Conservation (phyloP, 2,113 vertebrate genomes). For the Sciurus niger region DNA sequence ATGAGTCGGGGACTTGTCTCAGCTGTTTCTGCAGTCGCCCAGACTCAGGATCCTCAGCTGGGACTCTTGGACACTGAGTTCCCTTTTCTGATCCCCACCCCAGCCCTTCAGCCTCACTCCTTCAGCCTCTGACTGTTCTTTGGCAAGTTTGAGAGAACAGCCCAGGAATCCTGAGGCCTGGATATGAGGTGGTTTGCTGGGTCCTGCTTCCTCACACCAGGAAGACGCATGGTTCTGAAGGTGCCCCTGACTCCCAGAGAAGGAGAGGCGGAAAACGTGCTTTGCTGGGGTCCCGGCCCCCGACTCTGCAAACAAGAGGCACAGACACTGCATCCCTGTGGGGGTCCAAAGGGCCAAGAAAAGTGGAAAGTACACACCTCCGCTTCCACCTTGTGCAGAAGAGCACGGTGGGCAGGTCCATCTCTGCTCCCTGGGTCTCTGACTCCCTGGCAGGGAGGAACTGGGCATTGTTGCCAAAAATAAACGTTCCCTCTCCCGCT, state of each 20-base stretch:
- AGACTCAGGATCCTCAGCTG: background rate
- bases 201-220: background rate
- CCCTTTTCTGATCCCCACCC: constrained; percentile 1
- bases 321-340: background rate
- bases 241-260: constrained; percentile 12
- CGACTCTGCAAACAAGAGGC: background rate
- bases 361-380: background rate
- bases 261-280: background rate
- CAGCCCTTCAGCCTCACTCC: background rate
- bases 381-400: constrained; percentile 50
- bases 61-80: background rate
- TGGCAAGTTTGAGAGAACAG: background rate
- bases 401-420: constrained; percentile 60
- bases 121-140: background rate
- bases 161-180: background rate
- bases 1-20: background rate
- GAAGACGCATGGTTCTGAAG: background rate
- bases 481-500: constrained; percentile 91
- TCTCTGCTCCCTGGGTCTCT: constrained; percentile 79
- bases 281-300: background rate
- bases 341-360: background rate
- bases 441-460: constrained; percentile 86
- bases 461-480: constrained; percentile 92
- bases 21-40: background rate
- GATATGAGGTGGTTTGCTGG: background rate